Percentiles rank a stretch among this genome's conserved stretches.
Evolutionary conservation across 2,797 vertebrate species (phyloP).

Genomic region (Discoglossus pictus): DNA sequence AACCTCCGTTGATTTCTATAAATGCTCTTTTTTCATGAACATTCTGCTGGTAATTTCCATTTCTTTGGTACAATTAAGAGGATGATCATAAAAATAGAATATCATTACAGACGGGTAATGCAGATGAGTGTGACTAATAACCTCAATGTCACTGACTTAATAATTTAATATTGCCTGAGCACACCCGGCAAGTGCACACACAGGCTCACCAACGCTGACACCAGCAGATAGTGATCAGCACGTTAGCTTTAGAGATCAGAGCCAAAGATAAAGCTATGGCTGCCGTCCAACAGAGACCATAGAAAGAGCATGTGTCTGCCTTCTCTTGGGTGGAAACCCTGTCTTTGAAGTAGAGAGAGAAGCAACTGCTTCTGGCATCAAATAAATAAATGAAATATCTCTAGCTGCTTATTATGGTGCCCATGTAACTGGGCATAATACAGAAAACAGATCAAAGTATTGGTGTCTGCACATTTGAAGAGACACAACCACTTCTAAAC

Average conservation of each 20-base stretch:
- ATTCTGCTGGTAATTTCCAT: conserved; percentile 69
- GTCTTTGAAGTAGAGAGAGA: conserved; percentile 4
- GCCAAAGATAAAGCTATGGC: conserved; percentile 52
- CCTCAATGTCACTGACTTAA: conserved; percentile 69
- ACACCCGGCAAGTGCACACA: conserved; percentile 62
- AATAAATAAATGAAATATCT: not conserved
- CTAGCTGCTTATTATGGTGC: too few species aligned
- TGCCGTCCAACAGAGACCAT: conserved; percentile 42
- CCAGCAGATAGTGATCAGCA: conserved; percentile 60
- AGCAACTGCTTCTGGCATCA: not conserved
- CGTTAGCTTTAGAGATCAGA: conserved; percentile 54
- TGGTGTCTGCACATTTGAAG: too few species aligned
- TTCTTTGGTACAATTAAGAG: conserved; percentile 65
- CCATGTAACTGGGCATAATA: too few species aligned
- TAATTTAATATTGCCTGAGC: conserved; percentile 67
- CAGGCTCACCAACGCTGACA: conserved; percentile 52
- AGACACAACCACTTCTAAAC: too few species aligned
- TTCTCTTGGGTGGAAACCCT: conserved; percentile 6
- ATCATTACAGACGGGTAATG: conserved; percentile 69
- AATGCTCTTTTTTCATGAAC: conserved; percentile 64
- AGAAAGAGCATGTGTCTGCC: conserved; percentile 43
- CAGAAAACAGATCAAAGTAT: too few species aligned
- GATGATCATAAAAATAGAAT: conserved; percentile 71
- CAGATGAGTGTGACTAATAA: conserved; percentile 70
- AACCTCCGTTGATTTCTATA: not conserved